Evolutionary conservation across 2,797 vertebrate species (phyloP), one percentile per base, ranked within the genome.

Genomic region (Florisuga fusca): DNA sequence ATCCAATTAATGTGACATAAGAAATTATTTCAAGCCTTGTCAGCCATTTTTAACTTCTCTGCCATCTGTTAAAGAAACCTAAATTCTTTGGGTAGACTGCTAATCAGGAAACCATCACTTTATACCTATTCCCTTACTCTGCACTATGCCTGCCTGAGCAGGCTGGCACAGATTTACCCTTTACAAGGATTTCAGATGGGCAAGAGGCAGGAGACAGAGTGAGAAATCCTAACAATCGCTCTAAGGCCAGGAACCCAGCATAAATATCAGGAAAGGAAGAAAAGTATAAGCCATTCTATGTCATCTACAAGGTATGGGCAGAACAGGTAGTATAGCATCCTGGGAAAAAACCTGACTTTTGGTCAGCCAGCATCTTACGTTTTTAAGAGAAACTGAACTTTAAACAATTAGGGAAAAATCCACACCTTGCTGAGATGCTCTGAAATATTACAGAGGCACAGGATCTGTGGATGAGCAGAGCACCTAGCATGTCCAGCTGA

Each of bases 1-100:
- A 84, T 95, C 73, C 53, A 93, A 92, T 94, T 96, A 95, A 88
- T 62, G 61, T 89, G 71, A 93, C 89, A 71, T 76, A 86, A 91
- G 85, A 93, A 92, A 92, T 95, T 90, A 92, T 92, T 84, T 91
- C 81, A 78, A 80, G 31, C 33, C n/a, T 87, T 94, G 75, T 89
- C 89, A 95, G 87, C 86, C 62, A 38, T 94, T 92, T 93, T 91
- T 77, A 94, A 91, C 33, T 57, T 84, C 68, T 5, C 53, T 94
- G 43, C 94, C 89, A 95, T 95, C 95, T 95, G 82, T 91, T 92
- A 87, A 36, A 80, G 89, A 87, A 81, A 72, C 46, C 43, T 80
- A 55, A 85, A 93, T 45, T 93, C 68, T 88, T 91, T 69, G 54
- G 16, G 33, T 89, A 91, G 90, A 81, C 45, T 69, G 34, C 34